Percentiles rank a stretch among this genome's conserved stretches.
Conservation (phyloP, 2,113 vertebrate species). For the Neodon shergylaensis region DNA sequence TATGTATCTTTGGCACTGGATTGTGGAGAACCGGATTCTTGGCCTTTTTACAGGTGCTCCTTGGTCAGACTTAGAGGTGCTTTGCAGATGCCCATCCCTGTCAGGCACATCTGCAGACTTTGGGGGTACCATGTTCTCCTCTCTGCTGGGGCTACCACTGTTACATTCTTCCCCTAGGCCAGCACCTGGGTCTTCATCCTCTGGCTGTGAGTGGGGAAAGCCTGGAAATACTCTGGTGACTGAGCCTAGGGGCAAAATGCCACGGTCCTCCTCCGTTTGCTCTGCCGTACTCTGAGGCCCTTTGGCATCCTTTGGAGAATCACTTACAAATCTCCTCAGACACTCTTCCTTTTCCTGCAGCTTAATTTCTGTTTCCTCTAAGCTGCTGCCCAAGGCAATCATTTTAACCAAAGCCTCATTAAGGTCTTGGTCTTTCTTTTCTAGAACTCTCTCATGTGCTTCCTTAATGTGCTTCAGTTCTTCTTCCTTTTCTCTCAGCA, state of each 20-base stretch:
- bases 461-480: conserved; percentile 92
- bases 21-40: conserved; percentile 94
- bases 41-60: conserved; percentile 89
- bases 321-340: conserved; percentile 86
- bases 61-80: conserved; percentile 82
- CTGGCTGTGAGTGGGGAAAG: conserved; percentile 43
- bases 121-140: conserved; percentile 33
- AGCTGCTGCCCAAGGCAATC: conserved; percentile 90
- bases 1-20: conserved; percentile 95
- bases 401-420: conserved; percentile 94
- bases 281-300: conserved; percentile 83
- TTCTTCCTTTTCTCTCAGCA: conserved; percentile 92
- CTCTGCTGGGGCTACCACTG: conserved; percentile 44
- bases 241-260: conserved; percentile 85
- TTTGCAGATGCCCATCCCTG: conserved; percentile 78
- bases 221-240: conserved; percentile 74
- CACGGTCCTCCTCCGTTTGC: conserved; percentile 84
- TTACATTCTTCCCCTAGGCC: conserved; percentile 75
- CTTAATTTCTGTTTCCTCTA: conserved; percentile 92
- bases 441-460: conserved; percentile 89
- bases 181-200: conserved; percentile 76
- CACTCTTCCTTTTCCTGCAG: conserved; percentile 91
- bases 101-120: conserved; percentile 77
- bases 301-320: conserved; percentile 81
- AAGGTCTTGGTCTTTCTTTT: conserved; percentile 92